Evolutionary conservation across 2,797 vertebrate genomes (phyloP), one percentile per base, ranked within the genome.

Genomic region (Hydrolagus colliei): DNA sequence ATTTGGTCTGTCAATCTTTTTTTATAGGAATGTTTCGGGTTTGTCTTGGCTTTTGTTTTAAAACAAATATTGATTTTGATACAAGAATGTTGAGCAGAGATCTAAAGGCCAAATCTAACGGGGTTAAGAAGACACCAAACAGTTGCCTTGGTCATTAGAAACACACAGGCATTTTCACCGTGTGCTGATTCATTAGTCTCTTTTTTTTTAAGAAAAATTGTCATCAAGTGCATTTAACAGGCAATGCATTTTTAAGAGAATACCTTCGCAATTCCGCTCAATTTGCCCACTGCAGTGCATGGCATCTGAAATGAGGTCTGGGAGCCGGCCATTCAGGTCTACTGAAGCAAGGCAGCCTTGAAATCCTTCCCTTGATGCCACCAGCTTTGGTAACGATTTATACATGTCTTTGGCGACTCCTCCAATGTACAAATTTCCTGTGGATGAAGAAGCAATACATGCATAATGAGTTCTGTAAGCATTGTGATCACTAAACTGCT

Each of bases 191-290:
- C 27, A 84, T 67, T 84, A 41, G 65, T 4, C 18, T 71, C 63
- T 52, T 68, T 52, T 52, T 52, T 52, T 6, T 52, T 52, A 52
- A 52, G 65, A 84, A 35, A 20, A 18, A 67, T 16, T 68, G 65
- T 6, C 41, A 52, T 52, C 41, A 6, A 52, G 41, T 52, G 41
- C 41, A 52, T 52, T 52, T 52, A 52, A 52, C 41, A 6, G 41
- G 41, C 27, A 27, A 27, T 27, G 41, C 41, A 52, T 52, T 52
- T 52, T 52, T 52, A 52, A 52, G 41, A 52, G 65, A 32, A 68
- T 94, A 98, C 97, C 97, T 97, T 98, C 97, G 88, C 97, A 99
- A 91, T 97, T 97, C 92, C 97, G 95, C 92, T 98, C 97, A 89
- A 99, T 98, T 89, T 97, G 97, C 32, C 97, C 97, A 78, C 97